Evolutionary conservation across 2,797 vertebrate species (phyloP).

Genomic region (Catostomus latipinnis): DNA sequence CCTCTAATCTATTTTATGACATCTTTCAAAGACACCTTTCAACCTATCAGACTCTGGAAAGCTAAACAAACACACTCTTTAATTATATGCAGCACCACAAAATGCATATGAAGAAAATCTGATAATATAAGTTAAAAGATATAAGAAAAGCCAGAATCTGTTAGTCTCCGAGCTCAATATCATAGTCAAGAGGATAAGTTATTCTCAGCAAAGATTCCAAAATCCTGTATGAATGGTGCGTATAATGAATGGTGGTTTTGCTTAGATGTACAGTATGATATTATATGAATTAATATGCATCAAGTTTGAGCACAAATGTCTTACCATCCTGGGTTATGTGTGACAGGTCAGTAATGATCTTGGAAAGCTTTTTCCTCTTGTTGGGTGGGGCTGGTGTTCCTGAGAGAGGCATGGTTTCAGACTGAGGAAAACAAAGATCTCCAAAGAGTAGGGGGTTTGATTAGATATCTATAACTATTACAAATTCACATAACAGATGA

Average conservation of each 20-base stretch:
- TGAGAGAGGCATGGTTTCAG: conserved; percentile 87
- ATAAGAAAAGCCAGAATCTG: no score
- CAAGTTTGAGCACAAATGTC: conserved; percentile 27
- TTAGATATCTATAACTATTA: background rate
- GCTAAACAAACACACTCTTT: conserved; percentile 4
- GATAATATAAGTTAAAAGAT: background rate
- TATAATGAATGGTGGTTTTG: no score
- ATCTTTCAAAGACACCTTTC: conserved; percentile 18
- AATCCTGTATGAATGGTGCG: no score
- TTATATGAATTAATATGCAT: background rate
- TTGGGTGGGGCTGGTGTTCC: conserved; percentile 91
- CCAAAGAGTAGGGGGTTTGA: background rate
- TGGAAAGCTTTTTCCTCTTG: conserved; percentile 94
- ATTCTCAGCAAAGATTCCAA: no score
- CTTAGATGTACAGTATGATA: background rate
- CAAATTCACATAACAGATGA: no score
- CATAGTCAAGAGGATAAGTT: background rate
- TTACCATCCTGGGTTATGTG: conserved; percentile 84
- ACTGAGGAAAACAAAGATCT: conserved; percentile 45
- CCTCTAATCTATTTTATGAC: conserved; percentile 15
- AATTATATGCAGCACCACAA: background rate
- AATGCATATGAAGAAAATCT: background rate
- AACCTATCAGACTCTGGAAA: background rate
- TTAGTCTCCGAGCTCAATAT: background rate
- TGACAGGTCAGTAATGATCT: conserved; percentile 88